Evolutionary conservation across 2,797 vertebrate species (phyloP).

Genomic region (Catamblyrhynchus diadema): DNA sequence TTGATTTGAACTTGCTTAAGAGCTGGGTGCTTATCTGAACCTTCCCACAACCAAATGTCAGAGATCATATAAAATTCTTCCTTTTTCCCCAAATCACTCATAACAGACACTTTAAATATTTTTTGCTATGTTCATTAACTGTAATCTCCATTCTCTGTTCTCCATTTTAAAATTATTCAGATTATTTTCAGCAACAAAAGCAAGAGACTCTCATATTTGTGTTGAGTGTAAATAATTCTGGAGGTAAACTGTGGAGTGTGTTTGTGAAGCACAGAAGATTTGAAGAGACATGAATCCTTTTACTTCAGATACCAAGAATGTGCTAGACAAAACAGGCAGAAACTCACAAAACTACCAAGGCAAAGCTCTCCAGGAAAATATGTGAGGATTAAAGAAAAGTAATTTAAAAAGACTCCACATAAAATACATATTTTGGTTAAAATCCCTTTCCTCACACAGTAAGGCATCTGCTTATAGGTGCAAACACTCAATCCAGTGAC

Average conservation of each 20-base stretch:
- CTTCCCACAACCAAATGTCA: neutral
- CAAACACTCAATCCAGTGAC: constrained; percentile 68
- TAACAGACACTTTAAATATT: neutral
- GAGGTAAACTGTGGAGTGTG: neutral
- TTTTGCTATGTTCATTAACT: neutral
- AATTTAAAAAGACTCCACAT: constrained; percentile 59
- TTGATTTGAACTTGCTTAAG: neutral
- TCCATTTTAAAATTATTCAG: neutral
- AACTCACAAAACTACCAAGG: constrained; percentile 44
- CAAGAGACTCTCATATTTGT: neutral
- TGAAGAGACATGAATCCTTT: neutral
- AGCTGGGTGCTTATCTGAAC: neutral
- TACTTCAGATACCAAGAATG: constrained; percentile 48
- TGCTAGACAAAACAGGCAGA: constrained; percentile 55
- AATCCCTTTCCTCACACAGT: constrained; percentile 64
- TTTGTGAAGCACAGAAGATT: constrained; percentile 24
- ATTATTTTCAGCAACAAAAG: constrained; percentile 6
- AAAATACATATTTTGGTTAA: constrained; percentile 70
- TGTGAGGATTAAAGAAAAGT: constrained; percentile 55
- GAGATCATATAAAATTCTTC: neutral
- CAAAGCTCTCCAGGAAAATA: constrained; percentile 64
- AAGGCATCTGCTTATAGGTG: constrained; percentile 59
- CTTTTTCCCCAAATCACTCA: neutral
- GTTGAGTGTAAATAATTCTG: neutral
- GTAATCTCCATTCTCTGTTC: neutral